These are phyloP conservation scores for Sesia apiformis DNA, from an alignment of 2,888 invertebrate species.

Conservation along the genomic window DNA sequence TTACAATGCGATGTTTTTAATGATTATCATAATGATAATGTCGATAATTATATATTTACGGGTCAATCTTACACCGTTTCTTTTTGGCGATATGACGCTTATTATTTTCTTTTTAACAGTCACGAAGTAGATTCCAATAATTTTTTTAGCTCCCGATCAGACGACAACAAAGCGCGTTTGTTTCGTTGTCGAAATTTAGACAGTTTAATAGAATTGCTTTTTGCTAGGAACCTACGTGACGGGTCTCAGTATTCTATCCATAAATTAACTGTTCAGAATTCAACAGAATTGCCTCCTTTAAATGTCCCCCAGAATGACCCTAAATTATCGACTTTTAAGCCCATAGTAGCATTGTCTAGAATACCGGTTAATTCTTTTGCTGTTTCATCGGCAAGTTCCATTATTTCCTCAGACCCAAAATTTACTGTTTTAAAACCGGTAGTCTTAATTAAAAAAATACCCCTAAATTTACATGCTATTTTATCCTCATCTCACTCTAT, in stretches of 20 bases:
- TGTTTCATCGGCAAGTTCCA: too few relatives aligned
- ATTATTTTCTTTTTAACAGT: neutral
- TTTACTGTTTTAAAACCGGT: too few relatives aligned
- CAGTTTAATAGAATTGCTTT: neutral
- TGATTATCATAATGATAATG: neutral
- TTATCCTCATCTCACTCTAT: too few relatives aligned
- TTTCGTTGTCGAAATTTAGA: neutral
- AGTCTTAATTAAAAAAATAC: too few relatives aligned
- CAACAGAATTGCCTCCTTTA: too few relatives aligned
- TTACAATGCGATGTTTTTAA: neutral
- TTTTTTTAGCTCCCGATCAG: neutral
- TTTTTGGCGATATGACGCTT: neutral
- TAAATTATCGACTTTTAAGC: too few relatives aligned
- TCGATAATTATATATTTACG: neutral
- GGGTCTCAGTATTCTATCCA: neutral
- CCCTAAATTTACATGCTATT: too few relatives aligned
- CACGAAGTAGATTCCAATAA: neutral
- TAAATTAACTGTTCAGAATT: neutral
- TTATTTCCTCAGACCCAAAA: too few relatives aligned
- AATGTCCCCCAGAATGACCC: too few relatives aligned
- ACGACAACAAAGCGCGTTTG: neutral
- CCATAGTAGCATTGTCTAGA: too few relatives aligned
- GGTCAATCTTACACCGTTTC: neutral
- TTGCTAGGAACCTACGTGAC: neutral
- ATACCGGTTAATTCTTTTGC: too few relatives aligned